These are phyloP conservation scores for Brachyhypopomus gauderio DNA, from an alignment of 2,113 vertebrate genomes.

Conservation along the genomic window DNA sequence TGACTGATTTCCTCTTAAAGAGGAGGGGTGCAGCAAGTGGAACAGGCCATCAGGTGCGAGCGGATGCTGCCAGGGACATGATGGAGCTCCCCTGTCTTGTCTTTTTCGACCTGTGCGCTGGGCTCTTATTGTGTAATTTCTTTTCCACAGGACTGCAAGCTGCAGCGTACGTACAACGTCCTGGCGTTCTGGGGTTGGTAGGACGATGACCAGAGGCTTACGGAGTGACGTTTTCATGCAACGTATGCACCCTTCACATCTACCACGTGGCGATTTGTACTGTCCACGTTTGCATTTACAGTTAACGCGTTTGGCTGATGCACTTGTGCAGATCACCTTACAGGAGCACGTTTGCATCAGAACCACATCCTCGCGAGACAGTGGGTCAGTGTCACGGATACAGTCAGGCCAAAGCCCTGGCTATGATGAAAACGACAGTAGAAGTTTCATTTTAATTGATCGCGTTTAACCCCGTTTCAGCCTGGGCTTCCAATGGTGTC, in stretches of 20 bases:
- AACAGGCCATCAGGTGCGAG: conserved; percentile 43
- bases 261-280: background rate
- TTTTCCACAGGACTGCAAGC: background rate
- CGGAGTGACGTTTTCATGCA: background rate
- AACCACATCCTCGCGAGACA: too few relatives aligned
- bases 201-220: background rate
- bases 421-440: too few relatives aligned
- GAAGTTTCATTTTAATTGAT: too few relatives aligned
- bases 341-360: too few relatives aligned
- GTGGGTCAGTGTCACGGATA: too few relatives aligned
- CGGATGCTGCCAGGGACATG: conserved; percentile 28
- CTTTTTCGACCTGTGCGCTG: conserved; percentile 15
- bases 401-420: too few relatives aligned
- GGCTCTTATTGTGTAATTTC: background rate
- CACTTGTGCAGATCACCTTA: too few relatives aligned
- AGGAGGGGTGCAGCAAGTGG: conserved; percentile 44
- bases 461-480: too few relatives aligned
- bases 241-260: background rate
- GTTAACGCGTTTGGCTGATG: background rate
- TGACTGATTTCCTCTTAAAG: conserved; percentile 52
- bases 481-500: background rate
- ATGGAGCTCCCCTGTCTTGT: conserved; percentile 29
- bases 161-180: background rate
- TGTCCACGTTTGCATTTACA: background rate
- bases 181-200: background rate